These are phyloP conservation scores for Pseudopipra pipra DNA, from an alignment of 2,113 vertebrate genomes.

Conservation along the genomic window DNA sequence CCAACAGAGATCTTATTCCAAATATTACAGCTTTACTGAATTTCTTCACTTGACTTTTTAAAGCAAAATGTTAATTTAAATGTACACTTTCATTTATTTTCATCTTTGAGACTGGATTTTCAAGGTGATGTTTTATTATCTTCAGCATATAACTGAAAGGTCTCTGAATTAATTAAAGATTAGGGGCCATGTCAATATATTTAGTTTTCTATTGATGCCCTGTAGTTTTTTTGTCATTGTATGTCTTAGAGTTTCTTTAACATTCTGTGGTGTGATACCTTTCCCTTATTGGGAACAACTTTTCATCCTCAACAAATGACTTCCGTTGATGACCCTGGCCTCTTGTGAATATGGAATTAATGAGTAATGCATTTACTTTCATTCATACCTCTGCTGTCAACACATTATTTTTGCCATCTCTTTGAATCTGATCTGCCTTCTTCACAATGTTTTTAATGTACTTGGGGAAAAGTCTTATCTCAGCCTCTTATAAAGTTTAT, in stretches of 20 bases:
- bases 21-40: neutral
- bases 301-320: neutral
- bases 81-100: neutral
- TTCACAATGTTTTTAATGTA: neutral
- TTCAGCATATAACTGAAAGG: neutral
- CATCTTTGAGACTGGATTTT: neutral
- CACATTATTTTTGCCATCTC: neutral
- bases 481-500: neutral
- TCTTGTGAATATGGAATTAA: neutral
- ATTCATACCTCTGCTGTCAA: conserved; percentile 10
- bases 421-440: neutral
- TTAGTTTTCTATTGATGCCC: neutral
- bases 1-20: neutral
- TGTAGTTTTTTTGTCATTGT: neutral
- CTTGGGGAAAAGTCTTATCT: conserved; percentile 1
- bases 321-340: neutral
- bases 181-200: neutral
- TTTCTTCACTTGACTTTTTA: neutral
- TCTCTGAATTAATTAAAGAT: neutral
- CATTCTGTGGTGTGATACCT: neutral
- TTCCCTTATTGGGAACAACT: neutral
- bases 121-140: neutral
- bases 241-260: neutral
- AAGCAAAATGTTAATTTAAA: neutral
- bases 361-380: neutral